Evolutionary conservation across 2,888 invertebrate genomes (phyloP).

Genomic region (Ganaspis brasiliensis): DNA sequence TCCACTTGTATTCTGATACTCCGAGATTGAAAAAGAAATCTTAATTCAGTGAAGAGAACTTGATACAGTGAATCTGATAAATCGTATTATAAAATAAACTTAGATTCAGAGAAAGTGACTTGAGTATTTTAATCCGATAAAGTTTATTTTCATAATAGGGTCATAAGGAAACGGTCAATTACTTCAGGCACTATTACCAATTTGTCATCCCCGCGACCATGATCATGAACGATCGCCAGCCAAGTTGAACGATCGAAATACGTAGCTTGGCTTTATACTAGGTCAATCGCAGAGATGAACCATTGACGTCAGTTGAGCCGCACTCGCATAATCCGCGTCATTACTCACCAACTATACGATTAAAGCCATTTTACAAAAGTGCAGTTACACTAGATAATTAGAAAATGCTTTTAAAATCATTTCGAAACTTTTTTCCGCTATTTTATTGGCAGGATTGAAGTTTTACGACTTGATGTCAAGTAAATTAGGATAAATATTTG

Average conservation of each 20-base stretch:
- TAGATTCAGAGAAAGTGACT: background rate
- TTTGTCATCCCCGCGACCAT: slow-evolving; percentile 37
- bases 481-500: too few relatives aligned
- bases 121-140: background rate
- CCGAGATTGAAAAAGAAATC: background rate
- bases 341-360: background rate
- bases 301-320: background rate
- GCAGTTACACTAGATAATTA: background rate
- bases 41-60: background rate
- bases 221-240: slow-evolving; percentile 42
- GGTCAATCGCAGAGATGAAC: slow-evolving; percentile 39
- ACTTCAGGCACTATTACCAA: slow-evolving; percentile 31
- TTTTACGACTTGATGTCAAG: too few relatives aligned
- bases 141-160: slow-evolving; percentile 15
- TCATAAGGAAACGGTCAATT: slow-evolving; percentile 17
- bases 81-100: background rate
- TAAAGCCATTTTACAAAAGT: background rate
- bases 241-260: slow-evolving; percentile 43
- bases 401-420: too few relatives aligned
- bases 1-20: too few relatives aligned
- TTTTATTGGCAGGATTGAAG: too few relatives aligned
- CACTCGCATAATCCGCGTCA: slow-evolving; percentile 32
- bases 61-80: too few relatives aligned
- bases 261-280: slow-evolving; percentile 22
- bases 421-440: too few relatives aligned